These are phyloP conservation scores for Chloroceryle inda DNA, from an alignment of 2,797 vertebrate species.

Conservation along the genomic window DNA sequence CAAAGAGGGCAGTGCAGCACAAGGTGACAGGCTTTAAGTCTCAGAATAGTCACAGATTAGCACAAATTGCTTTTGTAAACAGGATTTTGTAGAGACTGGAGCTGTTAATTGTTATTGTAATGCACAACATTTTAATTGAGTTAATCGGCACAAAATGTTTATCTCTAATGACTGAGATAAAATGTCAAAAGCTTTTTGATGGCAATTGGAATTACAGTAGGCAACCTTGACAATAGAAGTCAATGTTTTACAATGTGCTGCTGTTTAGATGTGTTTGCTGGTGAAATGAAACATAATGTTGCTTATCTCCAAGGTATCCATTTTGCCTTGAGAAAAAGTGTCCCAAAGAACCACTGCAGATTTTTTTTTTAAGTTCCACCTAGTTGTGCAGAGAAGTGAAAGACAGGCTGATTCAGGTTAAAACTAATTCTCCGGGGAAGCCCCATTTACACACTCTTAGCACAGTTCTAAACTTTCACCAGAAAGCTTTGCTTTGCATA, in stretches of 20 bases:
- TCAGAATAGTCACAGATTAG: conserved; percentile 2
- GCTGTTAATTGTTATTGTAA: conserved; percentile 37
- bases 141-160: conserved; percentile 44
- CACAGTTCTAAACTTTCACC: neutral
- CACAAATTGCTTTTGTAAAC: conserved; percentile 30
- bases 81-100: neutral
- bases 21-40: conserved; percentile 9
- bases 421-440: neutral
- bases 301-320: conserved; percentile 4
- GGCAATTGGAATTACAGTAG: conserved; percentile 30
- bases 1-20: conserved; percentile 69
- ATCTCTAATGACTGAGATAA: conserved; percentile 35
- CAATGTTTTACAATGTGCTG: neutral
- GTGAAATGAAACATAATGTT: neutral
- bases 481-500: neutral
- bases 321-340: conserved; percentile 19
- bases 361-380: neutral
- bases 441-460: neutral
- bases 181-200: conserved; percentile 59
- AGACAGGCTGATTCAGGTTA: neutral
- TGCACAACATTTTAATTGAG: conserved; percentile 50
- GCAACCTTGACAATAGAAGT: conserved; percentile 33
- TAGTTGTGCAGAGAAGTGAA: neutral
- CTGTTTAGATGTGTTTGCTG: conserved; percentile 15
- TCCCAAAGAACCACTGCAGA: neutral